Base-by-base conservation (phyloP, 2,113 vertebrate genomes). In the Jacana jacana region DNA sequence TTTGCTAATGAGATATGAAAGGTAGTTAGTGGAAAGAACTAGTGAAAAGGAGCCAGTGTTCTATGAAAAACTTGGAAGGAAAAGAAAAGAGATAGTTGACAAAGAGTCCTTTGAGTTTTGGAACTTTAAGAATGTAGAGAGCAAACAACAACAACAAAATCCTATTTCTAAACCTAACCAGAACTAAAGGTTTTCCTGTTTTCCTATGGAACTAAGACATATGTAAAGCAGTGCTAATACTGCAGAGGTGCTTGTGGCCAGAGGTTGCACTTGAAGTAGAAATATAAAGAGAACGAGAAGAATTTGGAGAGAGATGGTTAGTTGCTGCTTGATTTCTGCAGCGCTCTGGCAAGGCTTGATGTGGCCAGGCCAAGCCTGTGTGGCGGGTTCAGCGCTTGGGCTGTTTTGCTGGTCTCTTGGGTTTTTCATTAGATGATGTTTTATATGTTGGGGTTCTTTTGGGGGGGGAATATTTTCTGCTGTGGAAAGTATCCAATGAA, bases 21-120 rank as follows among this genome's bases (percentile, higher is more conserved):
- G 82, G 81, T 89, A 81, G 82, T 84, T 94, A 88, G 81, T 76
- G 68, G 85, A 93, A 96, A 89, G 77, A 79, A 40, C 60, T 91
- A 64, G 69, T 88, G 65, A 95, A 96, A 90, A 89, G 71, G 51
- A 92, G 40, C 33, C 78, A 91, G 57, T 82, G 64, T 93, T 79
- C 70, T 96, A 52, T 89, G 91, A 87, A 89, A 75, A 93, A 54
- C 42, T 95, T 93, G 85, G 77, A 86, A 94, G 61, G 81, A 93
- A 94, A 92, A 84, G 57, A 93, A 88, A 92, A 83, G 84, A 77
- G 60, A 46, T 33, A 54, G 42, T 73, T 90, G 83, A 96, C 92
- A 97, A 92, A 97, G 90, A 25, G 2, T 81, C 49, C 65, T 96
- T 95, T 95, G 81, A 93, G 77, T 72, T 88, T 93, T 44, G 46